These are phyloP conservation scores for Pseudobourletiella spinata DNA, from an alignment of 1,140 invertebrate genomes.

Conservation along the genomic window DNA sequence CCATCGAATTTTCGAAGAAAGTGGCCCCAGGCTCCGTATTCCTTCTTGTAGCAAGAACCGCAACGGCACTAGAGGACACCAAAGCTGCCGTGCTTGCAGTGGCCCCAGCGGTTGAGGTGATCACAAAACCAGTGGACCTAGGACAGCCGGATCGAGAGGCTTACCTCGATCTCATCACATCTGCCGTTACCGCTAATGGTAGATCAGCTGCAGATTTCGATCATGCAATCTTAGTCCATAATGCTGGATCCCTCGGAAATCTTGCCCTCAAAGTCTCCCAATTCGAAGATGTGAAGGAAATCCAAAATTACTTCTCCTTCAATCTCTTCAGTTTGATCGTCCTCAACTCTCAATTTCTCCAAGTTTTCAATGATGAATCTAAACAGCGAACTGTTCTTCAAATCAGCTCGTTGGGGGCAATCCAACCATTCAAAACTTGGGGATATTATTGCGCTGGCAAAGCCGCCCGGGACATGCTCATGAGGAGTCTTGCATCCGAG, in stretches of 20 bases:
- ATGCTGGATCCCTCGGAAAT: constrained; percentile 79
- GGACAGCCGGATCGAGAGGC: constrained; percentile 38
- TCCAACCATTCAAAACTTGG: constrained; percentile 56
- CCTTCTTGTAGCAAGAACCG: constrained; percentile 65
- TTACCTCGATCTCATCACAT: constrained; percentile 38
- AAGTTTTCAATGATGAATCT: constrained; percentile 44
- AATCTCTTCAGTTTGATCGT: constrained; percentile 70
- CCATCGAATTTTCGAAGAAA: constrained; percentile 55
- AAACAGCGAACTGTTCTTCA: constrained; percentile 62
- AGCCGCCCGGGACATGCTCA: constrained; percentile 86
- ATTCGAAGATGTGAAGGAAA: constrained; percentile 50
- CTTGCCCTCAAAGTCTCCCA: constrained; percentile 46
- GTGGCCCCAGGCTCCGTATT: constrained; percentile 56
- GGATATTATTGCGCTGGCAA: constrained; percentile 63
- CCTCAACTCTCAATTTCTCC: constrained; percentile 67
- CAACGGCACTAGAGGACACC: constrained; percentile 52
- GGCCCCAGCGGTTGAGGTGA: constrained; percentile 39
- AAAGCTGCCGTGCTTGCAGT: constrained; percentile 47
- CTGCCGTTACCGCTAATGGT: constrained; percentile 23
- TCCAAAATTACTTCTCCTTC: constrained; percentile 60
- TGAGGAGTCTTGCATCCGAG: constrained; percentile 74
- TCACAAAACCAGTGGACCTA: constrained; percentile 40
- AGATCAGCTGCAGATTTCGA: constrained; percentile 50
- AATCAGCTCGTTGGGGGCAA: constrained; percentile 72
- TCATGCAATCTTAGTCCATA: constrained; percentile 70